phyloP scores from a whole-genome alignment of 2,113 vertebrate genomes.

The Lophura nycthemera region DNA sequence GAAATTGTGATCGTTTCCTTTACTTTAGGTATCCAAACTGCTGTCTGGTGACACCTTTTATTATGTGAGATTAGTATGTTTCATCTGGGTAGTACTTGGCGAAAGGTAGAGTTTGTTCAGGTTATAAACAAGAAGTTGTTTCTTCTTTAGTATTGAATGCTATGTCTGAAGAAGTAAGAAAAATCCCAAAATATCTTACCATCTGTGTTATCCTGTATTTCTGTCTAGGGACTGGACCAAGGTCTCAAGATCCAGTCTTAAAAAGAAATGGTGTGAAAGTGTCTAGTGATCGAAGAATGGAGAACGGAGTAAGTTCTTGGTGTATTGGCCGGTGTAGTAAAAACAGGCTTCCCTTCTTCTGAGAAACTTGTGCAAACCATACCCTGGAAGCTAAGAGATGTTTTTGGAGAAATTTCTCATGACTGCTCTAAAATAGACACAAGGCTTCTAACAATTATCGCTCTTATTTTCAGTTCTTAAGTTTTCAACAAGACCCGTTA shows the following conservation, averaged over 20 bases:
- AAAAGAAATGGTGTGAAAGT: conserved; percentile 91
- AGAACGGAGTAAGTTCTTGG: conserved; percentile 90
- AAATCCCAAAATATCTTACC: not conserved
- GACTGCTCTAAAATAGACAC: not conserved
- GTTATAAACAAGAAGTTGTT: not conserved
- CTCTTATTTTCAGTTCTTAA: not conserved
- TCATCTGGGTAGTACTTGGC: not conserved
- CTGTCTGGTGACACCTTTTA: not conserved
- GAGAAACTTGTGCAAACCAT: not conserved
- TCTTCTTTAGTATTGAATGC: not conserved
- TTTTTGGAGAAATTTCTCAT: not conserved
- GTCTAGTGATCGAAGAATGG: conserved; percentile 85
- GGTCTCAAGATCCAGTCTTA: conserved; percentile 80
- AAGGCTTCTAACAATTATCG: not conserved
- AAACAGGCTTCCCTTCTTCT: not conserved
- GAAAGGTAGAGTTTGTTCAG: not conserved
- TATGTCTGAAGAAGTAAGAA: not conserved
- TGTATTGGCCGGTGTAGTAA: not conserved
- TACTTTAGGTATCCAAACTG: not conserved
- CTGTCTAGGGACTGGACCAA: conserved; percentile 77
- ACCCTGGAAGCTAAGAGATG: not conserved
- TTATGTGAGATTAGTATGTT: not conserved
- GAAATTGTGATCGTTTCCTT: not conserved
- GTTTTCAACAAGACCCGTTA: not conserved
- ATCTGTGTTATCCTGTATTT: conserved; percentile 11